These are phyloP conservation scores for Liposcelis brunnea DNA, from an alignment of 2,888 invertebrate species.

Conservation along the genomic window DNA sequence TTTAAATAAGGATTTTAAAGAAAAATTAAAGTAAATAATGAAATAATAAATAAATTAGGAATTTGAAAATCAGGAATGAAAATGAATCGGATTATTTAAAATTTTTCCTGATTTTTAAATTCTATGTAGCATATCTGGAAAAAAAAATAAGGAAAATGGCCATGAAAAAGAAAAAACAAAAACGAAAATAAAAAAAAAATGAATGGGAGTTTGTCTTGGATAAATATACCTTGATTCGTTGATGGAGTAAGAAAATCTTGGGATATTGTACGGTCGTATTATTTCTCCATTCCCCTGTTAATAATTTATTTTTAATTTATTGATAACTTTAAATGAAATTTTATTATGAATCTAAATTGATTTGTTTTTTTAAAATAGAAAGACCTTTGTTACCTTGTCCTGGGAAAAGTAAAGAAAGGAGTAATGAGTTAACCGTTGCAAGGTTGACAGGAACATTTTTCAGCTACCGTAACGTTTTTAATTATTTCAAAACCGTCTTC, in stretches of 20 bases:
- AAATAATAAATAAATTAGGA: too few relatives aligned
- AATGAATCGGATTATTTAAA: too few relatives aligned
- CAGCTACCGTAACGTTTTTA: conserved; percentile 23
- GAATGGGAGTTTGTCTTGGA: conserved; percentile 16
- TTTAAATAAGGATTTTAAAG: too few relatives aligned
- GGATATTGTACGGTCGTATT: conserved; percentile 1
- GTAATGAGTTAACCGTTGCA: conserved; percentile 19
- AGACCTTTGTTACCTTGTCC: too few relatives aligned
- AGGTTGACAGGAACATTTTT: conserved; percentile 24
- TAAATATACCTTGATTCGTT: conserved; percentile 17
- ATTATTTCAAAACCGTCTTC: conserved; percentile 26
- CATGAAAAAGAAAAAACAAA: conserved; percentile 14
- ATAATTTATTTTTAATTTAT: conserved; percentile 8
- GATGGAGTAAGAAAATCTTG: not conserved
- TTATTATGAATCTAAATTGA: conserved; percentile 5
- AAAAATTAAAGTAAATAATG: too few relatives aligned
- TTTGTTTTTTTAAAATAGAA: conserved; percentile 5
- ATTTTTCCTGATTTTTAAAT: too few relatives aligned
- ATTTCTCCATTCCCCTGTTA: conserved; percentile 7
- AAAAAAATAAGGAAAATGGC: too few relatives aligned
- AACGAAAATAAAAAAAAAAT: conserved; percentile 5
- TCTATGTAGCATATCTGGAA: too few relatives aligned
- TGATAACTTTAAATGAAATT: conserved; percentile 8
- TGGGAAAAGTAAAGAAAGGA: too few relatives aligned
- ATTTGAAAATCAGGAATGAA: too few relatives aligned